Evolutionary conservation across 2,113 vertebrate genomes (phyloP).

Genomic region (Hypanus sabinus): DNA sequence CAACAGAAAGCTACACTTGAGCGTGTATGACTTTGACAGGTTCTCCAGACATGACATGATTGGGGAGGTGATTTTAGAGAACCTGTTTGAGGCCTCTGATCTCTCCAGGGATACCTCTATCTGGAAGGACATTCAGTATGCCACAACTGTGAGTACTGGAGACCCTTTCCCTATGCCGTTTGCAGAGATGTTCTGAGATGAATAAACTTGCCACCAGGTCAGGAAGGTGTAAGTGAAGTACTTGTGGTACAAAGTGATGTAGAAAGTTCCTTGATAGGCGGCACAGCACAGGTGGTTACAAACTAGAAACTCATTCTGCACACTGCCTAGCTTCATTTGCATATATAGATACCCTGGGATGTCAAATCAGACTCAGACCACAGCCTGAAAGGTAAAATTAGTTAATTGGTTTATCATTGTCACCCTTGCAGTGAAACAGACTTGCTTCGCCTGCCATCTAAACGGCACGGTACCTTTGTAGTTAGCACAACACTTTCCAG

Average conservation of each 20-base stretch:
- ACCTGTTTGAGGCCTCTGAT: constrained; percentile 69
- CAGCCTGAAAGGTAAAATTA: neutral
- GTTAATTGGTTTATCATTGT: too few species aligned
- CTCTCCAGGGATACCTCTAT: constrained; percentile 69
- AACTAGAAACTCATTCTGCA: neutral
- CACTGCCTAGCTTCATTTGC: neutral
- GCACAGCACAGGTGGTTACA: neutral
- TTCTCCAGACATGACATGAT: constrained; percentile 79
- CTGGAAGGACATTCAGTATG: constrained; percentile 76
- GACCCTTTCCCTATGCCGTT: neutral
- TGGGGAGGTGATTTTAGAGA: constrained; percentile 73
- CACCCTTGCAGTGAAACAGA: too few species aligned
- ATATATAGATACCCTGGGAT: neutral
- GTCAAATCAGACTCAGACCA: neutral
- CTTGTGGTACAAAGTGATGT: neutral
- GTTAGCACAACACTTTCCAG: too few species aligned
- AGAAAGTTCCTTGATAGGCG: neutral
- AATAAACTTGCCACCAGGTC: too few species aligned
- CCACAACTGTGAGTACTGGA: constrained; percentile 60
- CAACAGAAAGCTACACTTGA: constrained; percentile 68
- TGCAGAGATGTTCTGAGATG: neutral
- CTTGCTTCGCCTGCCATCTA: too few species aligned
- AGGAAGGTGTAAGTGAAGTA: neutral
- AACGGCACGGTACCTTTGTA: too few species aligned
- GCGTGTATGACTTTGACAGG: constrained; percentile 74